phyloP scores from a whole-genome alignment of 2,888 invertebrate genomes.

The Onthophagus sagittarius region DNA sequence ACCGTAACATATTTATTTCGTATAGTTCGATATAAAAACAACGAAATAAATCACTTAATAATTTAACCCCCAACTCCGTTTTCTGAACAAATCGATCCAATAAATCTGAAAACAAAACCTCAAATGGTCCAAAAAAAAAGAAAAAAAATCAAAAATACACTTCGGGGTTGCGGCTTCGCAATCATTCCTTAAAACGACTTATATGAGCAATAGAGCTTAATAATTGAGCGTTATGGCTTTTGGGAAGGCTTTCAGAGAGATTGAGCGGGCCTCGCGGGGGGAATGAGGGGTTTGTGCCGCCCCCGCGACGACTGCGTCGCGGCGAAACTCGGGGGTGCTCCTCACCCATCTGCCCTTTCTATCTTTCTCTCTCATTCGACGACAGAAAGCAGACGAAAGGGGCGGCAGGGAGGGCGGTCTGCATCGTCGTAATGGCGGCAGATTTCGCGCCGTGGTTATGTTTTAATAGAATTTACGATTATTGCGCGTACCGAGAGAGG shows the following conservation, averaged over 20 bases:
- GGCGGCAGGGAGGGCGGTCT: slow-evolving; percentile 19
- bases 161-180: slow-evolving; percentile 38
- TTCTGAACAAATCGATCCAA: background rate
- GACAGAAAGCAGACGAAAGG: slow-evolving; percentile 49
- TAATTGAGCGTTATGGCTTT: slow-evolving; percentile 50
- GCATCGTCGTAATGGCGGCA: slow-evolving; percentile 48
- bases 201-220: slow-evolving; percentile 51
- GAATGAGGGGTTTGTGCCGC: background rate
- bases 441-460: slow-evolving; percentile 53
- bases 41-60: background rate
- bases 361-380: slow-evolving; percentile 18
- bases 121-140: background rate
- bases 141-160: slow-evolving; percentile 46
- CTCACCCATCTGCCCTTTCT: no score
- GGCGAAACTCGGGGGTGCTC: slow-evolving; percentile 24
- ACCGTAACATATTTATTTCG: background rate
- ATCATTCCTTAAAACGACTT: slow-evolving; percentile 49
- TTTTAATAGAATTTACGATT: slow-evolving; percentile 54
- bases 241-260: slow-evolving; percentile 49
- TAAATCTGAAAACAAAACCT: background rate
- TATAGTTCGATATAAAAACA: background rate
- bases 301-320: background rate
- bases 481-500: slow-evolving; percentile 39
- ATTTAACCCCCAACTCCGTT: background rate
- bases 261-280: slow-evolving; percentile 39